Evolutionary conservation across 2,797 vertebrate species (phyloP), one percentile per base, ranked within the genome.

Genomic region (Telmatherina bonti): DNA sequence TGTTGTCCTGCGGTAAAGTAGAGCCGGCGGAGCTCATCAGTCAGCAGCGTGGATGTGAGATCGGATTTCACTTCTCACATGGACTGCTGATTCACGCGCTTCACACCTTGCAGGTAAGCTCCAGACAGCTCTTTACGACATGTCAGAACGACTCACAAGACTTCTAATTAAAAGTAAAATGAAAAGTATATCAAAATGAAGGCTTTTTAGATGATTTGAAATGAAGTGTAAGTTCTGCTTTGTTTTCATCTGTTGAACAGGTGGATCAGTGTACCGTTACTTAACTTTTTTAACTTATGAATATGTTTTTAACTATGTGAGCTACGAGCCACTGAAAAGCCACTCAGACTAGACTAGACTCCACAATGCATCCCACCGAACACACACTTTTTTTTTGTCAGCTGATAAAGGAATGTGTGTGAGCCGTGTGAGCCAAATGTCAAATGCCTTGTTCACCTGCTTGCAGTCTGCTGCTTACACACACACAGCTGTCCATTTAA

Each of bases 361-460:
- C 58, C 33, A 33, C 36, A 45, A 9, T 51, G 53, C 8, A n/a
- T 26, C 52, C 67, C 53, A 45, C 49, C 29, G 38, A 7, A 30
- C 70, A 63, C 63, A 63, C 70, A 51, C 74, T 60, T 83, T 79
- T 31, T 79, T 31, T 80, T 83, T 83, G 88, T 92, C 88, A 92
- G 81, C 88, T 93, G 90, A 92, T 85, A 49, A 20, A 76, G 72
- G 89, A 87, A 88, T 88, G 85, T 80, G 65, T 79, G 36, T 16
- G 51, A 68, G 62, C 68, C 56, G 57, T 74, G 74, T n/a, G n/a
- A 88, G 76, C 55, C 86, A 85, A 84, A 84, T 85, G 89, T 83
- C 74, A 89, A 81, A 87, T 88, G 76, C 80, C 80, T 72, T 68
- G 73, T 67, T 89, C 88, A 91, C 87, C 89, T 91, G 90, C 84